phyloP scores from a whole-genome alignment of 2,888 invertebrate species.

The Chaetoderma sp. region DNA sequence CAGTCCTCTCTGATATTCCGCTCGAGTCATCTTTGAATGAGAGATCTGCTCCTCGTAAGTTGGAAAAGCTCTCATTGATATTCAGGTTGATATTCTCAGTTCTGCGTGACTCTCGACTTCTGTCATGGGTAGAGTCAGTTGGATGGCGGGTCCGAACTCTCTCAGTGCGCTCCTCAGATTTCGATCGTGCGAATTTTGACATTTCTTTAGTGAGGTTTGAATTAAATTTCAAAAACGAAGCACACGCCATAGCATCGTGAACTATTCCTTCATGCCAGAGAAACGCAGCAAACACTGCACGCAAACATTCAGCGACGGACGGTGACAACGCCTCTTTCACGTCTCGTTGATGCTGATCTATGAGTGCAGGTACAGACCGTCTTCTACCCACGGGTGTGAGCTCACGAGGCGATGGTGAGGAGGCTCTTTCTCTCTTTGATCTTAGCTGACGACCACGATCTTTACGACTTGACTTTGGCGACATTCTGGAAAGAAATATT shows the following conservation, averaged over 20 bases:
- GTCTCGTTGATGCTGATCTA: conserved; percentile 55
- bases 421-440: conserved; percentile 66
- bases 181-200: conserved; percentile 52
- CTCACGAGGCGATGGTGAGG: conserved; percentile 66
- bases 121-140: conserved; percentile 55
- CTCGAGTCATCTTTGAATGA: no score
- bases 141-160: conserved; percentile 49
- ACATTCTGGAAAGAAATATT: conserved; percentile 43
- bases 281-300: conserved; percentile 96
- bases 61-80: conserved; percentile 55
- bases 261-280: conserved; percentile 98
- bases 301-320: conserved; percentile 88
- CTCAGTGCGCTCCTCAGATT: conserved; percentile 43
- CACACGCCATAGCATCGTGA: conserved; percentile 98
- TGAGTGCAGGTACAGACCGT: conserved; percentile 51
- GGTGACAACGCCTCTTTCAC: conserved; percentile 89
- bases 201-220: conserved; percentile 67
- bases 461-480: conserved; percentile 71
- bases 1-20: no score
- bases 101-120: conserved; percentile 36
- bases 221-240: conserved; percentile 91
- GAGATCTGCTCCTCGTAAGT: no score
- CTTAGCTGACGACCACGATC: conserved; percentile 71
- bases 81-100: conserved; percentile 46
- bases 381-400: conserved; percentile 46